A percentile compares a stretch with the other conserved stretches of the same genome.
phyloP scores from a whole-genome alignment of 2,113 vertebrate species.

The Oryzias curvinotus region DNA sequence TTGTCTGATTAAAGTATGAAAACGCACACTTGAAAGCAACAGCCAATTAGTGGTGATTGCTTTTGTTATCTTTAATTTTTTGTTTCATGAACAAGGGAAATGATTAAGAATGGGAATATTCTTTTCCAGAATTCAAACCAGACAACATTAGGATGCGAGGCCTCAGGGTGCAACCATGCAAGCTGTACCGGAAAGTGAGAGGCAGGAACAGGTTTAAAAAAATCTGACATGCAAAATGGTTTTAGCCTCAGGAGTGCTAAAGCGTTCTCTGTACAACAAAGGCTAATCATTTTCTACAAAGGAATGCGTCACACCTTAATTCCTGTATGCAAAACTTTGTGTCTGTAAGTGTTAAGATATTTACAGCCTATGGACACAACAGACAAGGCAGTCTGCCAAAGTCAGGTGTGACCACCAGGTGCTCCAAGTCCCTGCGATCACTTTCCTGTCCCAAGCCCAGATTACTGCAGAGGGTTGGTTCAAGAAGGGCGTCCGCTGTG shows the following conservation, averaged over 20 bases:
- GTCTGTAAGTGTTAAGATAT: not conserved
- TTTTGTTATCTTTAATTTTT: constrained; percentile 6
- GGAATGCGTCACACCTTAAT: constrained; percentile 17
- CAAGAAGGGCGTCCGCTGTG: too few species aligned
- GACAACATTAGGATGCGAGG: constrained; percentile 25
- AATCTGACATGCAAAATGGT: constrained; percentile 7
- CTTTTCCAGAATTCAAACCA: constrained; percentile 19
- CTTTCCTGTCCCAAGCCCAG: too few species aligned
- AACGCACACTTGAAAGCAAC: constrained; percentile 39
- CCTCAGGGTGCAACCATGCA: constrained; percentile 20
- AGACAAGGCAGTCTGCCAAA: too few species aligned
- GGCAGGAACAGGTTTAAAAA: constrained; percentile 33
- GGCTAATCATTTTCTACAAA: constrained; percentile 22
- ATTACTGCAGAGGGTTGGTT: too few species aligned
- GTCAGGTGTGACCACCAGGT: too few species aligned
- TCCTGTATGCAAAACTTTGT: not conserved
- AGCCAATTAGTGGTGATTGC: constrained; percentile 6
- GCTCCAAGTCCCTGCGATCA: too few species aligned
- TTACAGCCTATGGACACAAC: too few species aligned
- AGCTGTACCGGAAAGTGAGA: constrained; percentile 27
- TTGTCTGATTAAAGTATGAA: constrained; percentile 49
- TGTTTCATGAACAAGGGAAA: constrained; percentile 23
- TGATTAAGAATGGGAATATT: constrained; percentile 34
- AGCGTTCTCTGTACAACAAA: constrained; percentile 11
- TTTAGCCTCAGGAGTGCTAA: constrained; percentile 22